These are phyloP conservation scores for Rhinogobius similis DNA, from an alignment of 2,113 vertebrate genomes.

Conservation along the genomic window DNA sequence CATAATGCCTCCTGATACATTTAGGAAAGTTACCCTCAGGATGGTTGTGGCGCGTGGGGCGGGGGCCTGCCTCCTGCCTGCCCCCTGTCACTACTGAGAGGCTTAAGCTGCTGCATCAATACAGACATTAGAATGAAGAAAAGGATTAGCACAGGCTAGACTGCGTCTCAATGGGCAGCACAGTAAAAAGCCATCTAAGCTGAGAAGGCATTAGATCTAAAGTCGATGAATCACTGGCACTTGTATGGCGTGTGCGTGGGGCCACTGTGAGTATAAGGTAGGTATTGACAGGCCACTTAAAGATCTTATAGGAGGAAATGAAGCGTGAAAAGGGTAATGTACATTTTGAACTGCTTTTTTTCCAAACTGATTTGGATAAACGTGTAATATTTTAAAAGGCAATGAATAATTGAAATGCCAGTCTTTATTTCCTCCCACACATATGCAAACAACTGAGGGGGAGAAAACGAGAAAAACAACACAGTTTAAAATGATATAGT, in stretches of 20 bases:
- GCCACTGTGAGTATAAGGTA: conserved; percentile 16
- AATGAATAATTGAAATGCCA: conserved; percentile 6
- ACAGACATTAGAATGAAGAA: conserved; percentile 63
- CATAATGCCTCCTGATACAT: background rate
- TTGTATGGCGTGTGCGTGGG: conserved; percentile 22
- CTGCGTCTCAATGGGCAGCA: conserved; percentile 53
- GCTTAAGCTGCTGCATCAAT: conserved; percentile 62
- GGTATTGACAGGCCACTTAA: conserved; percentile 20
- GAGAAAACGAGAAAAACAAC: conserved; percentile 20
- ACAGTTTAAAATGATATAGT: conserved; percentile 31
- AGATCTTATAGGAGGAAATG: background rate
- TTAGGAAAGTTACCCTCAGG: background rate
- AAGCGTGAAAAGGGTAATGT: background rate
- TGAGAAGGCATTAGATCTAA: conserved; percentile 53
- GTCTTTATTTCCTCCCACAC: conserved; percentile 11
- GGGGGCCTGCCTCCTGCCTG: conserved; percentile 34
- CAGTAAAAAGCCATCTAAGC: conserved; percentile 56
- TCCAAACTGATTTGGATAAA: background rate
- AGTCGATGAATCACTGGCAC: conserved; percentile 50
- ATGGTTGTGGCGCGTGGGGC: conserved; percentile 10
- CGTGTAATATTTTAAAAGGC: conserved; percentile 16
- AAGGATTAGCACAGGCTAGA: conserved; percentile 65
- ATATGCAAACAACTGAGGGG: conserved; percentile 13
- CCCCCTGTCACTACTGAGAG: conserved; percentile 52
- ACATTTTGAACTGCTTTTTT: background rate